Evolutionary conservation across 2,113 vertebrate species (phyloP), one percentile per base, ranked within the genome.

Genomic region (Oncorhynchus tshawytscha): DNA sequence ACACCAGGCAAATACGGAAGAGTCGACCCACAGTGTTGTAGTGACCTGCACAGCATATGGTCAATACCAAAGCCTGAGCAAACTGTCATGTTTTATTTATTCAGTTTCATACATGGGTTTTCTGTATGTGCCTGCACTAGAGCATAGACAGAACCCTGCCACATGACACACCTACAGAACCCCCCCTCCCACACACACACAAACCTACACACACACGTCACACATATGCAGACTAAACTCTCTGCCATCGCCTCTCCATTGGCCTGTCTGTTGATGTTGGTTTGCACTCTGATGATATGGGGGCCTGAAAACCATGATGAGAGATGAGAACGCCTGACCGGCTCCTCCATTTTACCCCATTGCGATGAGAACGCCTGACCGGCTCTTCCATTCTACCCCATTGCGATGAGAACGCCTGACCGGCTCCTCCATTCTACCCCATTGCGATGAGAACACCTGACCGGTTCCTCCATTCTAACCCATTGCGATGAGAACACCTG

Each of bases 241-340:
- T 85, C 64, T 73, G 57, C 29, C 57, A 39, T 2, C 1, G 24
- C 54, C 34, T 45, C 39, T 72, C 39, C 49, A 34, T 51, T 13
- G 20, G 72, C 31, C 78, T 1, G 68, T 49, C 67, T 71, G 1
- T 3, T 48, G 75, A 84, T 74, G 83, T 78, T 83, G 81, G 76
- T 87, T 78, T 82, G 73, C 69, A 59, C 51, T 69, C 24, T 4
- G 66, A 31, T 74, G 29, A 64, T 76, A 70, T 27, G 18, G 31
- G 20, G 73, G 75, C 60, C 71, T 80, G 68, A 78, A 75, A 48
- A 74, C 8, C 12, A 39, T 71, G 73, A 81, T 78, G 78, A 78
- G 57, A 77, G 64, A 78, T 78, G 68, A 84, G 27, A 71, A 83
- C 74, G 78, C 81, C 81, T 49, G 71, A 84, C 70, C 7, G 1